Base-by-base conservation (phyloP, 2,113 vertebrate genomes). In the Apteryx owenii region DNA sequence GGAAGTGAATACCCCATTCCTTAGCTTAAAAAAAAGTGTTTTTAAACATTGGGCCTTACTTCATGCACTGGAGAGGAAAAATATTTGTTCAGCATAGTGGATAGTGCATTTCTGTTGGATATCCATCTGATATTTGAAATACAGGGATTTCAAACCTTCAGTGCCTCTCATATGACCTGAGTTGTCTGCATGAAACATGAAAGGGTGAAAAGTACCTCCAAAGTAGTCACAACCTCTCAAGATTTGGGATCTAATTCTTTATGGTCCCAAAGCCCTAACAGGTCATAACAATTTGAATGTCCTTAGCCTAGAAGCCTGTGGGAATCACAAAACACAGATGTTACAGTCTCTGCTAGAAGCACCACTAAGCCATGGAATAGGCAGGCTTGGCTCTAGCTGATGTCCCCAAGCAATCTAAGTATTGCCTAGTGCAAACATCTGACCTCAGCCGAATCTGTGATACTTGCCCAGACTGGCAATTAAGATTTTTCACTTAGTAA, bases 101-200 rank as follows among this genome's bases (percentile, higher is more conserved):
- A 26, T 22, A 9, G 61, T 54, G 38, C 15, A 19, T 89, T 88
- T 80, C 46, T 79, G 36, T 42, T 3, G 26, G 0, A 61, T 75
- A n/a, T 33, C 78, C 48, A 38, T 36, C 48, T 78, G 81, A 65
- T 13, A 17, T 85, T 53, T 89, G 66, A 82, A 58, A 58, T 20
- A 44, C 44, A 12, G 29, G 53, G 50, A 26, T 38, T 85, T 0
- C 0, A 29, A 89, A 33, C 19, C 36, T 10, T 60, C 65, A 73
- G 1, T 88, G 46, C 29, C 26, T 29, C 50, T n/a, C 0, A 0
- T 25, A 22, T 23, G 46, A 64, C 19, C 46, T 83, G 48, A 50
- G 44, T 83, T 81, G 53, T 80, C 68, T 82, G 71, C 53, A 23
- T 2, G 9, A 23, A 84, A 51, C 7, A 38, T 2, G 2, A 89